Conservation (phyloP, 2,888 invertebrate genomes). For the Diaphora mendica region DNA sequence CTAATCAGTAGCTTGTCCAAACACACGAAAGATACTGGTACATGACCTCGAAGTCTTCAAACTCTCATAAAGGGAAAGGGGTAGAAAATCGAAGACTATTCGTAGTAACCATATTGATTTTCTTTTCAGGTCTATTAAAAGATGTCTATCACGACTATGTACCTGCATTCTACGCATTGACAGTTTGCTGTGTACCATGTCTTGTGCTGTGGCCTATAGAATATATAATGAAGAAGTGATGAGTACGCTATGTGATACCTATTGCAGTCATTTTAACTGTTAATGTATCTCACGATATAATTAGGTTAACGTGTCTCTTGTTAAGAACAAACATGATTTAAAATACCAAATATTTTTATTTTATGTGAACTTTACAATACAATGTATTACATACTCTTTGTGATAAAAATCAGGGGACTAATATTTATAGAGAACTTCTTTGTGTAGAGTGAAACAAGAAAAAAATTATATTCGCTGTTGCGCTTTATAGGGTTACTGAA, state of each 20-base stretch:
- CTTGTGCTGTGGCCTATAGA: constrained; percentile 75
- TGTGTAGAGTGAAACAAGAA: too few species aligned
- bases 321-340: not conserved
- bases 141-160: constrained; percentile 72
- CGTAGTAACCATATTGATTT: not conserved
- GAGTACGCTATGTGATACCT: not conserved
- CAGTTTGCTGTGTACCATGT: constrained; percentile 73
- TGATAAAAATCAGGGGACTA: too few species aligned
- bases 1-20: not conserved
- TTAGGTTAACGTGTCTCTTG: not conserved
- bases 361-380: not conserved
- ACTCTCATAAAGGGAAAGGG: not conserved
- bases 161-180: constrained; percentile 75
- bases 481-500: too few species aligned
- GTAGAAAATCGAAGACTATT: not conserved
- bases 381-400: too few species aligned
- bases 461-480: too few species aligned
- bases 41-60: not conserved
- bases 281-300: not conserved
- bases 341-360: not conserved
- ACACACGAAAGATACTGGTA: not conserved
- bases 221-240: constrained; percentile 53
- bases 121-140: constrained; percentile 72
- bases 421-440: too few species aligned
- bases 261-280: not conserved